Evolutionary conservation across 2,888 invertebrate species (phyloP), one percentile per base, ranked within the genome.

Genomic region (Lydus trimaculatus): DNA sequence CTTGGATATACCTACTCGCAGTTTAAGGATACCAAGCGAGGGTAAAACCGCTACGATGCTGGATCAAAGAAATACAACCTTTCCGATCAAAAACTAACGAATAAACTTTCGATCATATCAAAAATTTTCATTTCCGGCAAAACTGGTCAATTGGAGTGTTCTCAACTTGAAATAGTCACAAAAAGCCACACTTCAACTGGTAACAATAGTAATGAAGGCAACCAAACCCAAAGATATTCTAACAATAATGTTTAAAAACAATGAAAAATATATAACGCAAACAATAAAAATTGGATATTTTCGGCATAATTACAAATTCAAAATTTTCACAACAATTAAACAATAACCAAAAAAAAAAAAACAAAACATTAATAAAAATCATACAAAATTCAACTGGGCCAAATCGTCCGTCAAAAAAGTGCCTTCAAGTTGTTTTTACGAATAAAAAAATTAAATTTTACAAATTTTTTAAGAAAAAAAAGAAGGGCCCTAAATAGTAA

Each of bases 371-470:
- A 9, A 48, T 9, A 11, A 48, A 48, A 48, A 43, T 48, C 48
- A 48, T 48, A 48, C 48, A 48, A 88, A 89, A 89, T 88, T 87
- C 88, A 91, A 92, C 91, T 92, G 94, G 94, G 94, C 94, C 94
- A 91, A 90, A 91, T 92, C 94, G 94, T 94, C 94, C 94, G 94
- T 92, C 92, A 91, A 91, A 94, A 94, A 94, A 94, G 94, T 94
- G 94, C 94, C 94, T 94, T 94, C 94, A 92, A 91, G 90, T 93
- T 93, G 91, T 94, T 94, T 94, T 92, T 92, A 92, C 91, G 90
- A 91, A 90, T 89, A 90, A 91, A 90, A 48, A 48, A 48, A 20
- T 48, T 31, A 48, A 48, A 48, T 48, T 48, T 89, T 90, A 90
- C 90, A 90, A 90, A 90, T 79, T 83, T 48, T 43, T 43, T 33